A percentile compares a stretch with the other conserved stretches of the same genome.
Evolutionary conservation across 2,888 invertebrate genomes (phyloP).

Genomic region (Spisula subtruncata): DNA sequence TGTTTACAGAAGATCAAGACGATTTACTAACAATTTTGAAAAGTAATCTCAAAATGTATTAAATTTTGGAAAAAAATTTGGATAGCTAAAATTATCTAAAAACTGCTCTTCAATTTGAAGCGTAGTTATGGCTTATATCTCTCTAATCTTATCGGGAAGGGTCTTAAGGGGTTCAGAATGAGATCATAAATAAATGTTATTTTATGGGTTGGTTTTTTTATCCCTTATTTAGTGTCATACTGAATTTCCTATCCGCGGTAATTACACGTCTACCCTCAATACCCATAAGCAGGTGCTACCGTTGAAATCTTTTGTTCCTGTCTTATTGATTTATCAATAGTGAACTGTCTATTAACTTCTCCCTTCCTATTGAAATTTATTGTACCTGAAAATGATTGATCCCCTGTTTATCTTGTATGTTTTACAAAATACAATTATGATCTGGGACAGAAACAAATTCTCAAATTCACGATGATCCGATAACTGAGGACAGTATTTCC

Average conservation of each 20-base stretch:
- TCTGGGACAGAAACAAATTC: background rate
- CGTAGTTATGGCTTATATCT: too few relatives aligned
- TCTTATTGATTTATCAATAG: conserved; percentile 13
- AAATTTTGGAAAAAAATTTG: too few relatives aligned
- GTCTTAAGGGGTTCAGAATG: background rate
- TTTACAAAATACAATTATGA: background rate
- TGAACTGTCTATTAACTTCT: conserved; percentile 23
- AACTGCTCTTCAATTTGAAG: too few relatives aligned
- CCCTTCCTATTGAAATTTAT: conserved; percentile 19
- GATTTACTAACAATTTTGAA: too few relatives aligned
- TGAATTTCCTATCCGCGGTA: background rate
- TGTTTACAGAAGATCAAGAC: too few relatives aligned
- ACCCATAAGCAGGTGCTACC: conserved; percentile 4
- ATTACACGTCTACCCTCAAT: background rate
- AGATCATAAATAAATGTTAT: background rate
- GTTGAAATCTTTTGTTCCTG: background rate
- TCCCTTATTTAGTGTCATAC: background rate
- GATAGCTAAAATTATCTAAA: too few relatives aligned
- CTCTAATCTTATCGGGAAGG: background rate
- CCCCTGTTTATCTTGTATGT: conserved; percentile 4
- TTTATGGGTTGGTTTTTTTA: conserved; percentile 4
- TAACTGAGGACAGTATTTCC: background rate
- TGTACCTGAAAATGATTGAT: conserved; percentile 28
- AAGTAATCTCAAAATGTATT: too few relatives aligned
- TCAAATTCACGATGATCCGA: background rate